These are phyloP conservation scores for Strigops habroptila DNA, from an alignment of 2,113 vertebrate genomes.

Conservation along the genomic window DNA sequence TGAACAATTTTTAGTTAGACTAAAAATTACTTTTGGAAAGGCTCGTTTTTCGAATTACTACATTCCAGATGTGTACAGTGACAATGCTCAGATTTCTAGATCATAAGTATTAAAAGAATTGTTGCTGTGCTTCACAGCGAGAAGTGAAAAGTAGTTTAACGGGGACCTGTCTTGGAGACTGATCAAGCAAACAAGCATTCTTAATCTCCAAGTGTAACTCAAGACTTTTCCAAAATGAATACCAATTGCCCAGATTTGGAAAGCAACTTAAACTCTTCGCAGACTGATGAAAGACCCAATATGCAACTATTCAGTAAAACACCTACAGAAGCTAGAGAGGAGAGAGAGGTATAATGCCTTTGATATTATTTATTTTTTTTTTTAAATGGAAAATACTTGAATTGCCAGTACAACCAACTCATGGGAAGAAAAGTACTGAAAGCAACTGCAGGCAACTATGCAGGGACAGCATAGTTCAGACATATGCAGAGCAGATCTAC, in stretches of 20 bases:
- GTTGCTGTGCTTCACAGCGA: neutral
- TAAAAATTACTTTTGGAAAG: neutral
- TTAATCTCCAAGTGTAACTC: neutral
- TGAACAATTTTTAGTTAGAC: neutral
- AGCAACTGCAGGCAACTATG: neutral
- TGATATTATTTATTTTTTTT: neutral
- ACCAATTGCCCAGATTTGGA: neutral
- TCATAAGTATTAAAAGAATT: neutral
- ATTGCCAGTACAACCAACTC: neutral
- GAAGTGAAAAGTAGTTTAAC: neutral
- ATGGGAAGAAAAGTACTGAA: neutral
- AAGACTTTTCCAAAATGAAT: neutral
- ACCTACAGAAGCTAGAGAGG: neutral
- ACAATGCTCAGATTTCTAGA: neutral
- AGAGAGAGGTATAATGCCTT: neutral
- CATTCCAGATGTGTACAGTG: neutral
- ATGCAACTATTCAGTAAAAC: neutral
- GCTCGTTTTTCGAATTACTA: neutral
- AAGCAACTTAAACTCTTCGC: neutral
- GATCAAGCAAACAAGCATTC: neutral
- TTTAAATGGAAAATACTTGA: neutral
- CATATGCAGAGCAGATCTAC: neutral
- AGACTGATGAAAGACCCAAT: neutral
- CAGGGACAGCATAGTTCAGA: neutral
- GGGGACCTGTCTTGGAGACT: neutral